These are phyloP conservation scores for Scatophagus argus DNA, from an alignment of 2,113 vertebrate species.

Conservation along the genomic window DNA sequence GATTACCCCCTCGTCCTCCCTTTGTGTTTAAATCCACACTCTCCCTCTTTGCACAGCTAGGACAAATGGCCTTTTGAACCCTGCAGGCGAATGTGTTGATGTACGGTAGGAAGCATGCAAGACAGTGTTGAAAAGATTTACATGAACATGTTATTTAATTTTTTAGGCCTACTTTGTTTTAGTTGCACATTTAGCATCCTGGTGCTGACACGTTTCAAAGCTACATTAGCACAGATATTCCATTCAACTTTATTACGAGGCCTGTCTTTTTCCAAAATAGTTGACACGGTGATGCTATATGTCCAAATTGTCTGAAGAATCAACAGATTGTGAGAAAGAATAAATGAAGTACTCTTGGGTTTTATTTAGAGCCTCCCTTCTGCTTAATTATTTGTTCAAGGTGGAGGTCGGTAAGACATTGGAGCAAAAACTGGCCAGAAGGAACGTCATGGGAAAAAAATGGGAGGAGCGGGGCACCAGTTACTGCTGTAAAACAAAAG, in stretches of 20 bases:
- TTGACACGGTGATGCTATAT: background rate
- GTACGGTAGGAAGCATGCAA: constrained; percentile 42
- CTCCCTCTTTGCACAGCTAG: constrained; percentile 24
- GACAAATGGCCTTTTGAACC: constrained; percentile 54
- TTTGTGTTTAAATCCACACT: constrained; percentile 46
- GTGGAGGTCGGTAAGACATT: constrained; percentile 39
- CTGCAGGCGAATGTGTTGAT: constrained; percentile 46
- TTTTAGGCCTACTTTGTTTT: background rate
- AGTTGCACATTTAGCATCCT: constrained; percentile 23
- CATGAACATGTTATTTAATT: constrained; percentile 29
- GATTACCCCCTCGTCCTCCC: constrained; percentile 17
- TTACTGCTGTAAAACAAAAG: constrained; percentile 68
- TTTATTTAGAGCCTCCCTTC: constrained; percentile 18
- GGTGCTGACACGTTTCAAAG: background rate
- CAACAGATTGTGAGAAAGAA: background rate
- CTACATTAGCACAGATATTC: constrained; percentile 4
- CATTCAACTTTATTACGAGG: background rate
- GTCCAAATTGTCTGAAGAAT: background rate
- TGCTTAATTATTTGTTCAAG: constrained; percentile 62
- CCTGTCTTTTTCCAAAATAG: background rate
- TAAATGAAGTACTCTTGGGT: background rate
- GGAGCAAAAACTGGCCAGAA: constrained; percentile 45
- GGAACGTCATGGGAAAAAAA: constrained; percentile 57
- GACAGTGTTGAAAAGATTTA: constrained; percentile 50
- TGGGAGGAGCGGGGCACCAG: constrained; percentile 34